phyloP scores from a whole-genome alignment of 2,113 vertebrate species.

The Gracilinanus agilis region DNA sequence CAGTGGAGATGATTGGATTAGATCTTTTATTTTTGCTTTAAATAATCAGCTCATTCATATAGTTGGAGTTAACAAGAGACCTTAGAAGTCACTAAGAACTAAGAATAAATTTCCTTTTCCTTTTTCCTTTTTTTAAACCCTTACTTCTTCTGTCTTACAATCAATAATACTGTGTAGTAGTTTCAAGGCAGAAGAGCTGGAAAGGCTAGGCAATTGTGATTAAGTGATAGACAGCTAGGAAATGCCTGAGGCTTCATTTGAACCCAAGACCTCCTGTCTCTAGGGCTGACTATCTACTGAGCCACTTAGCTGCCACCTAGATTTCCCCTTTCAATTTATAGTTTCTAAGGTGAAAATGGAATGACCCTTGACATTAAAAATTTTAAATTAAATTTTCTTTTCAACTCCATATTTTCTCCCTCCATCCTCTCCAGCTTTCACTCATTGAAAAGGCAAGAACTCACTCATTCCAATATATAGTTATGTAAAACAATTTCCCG shows the following conservation, averaged over 20 bases:
- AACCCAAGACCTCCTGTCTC: no score
- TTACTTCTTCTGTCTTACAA: no score
- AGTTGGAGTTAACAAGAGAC: not conserved
- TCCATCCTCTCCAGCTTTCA: not conserved
- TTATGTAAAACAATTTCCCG: not conserved
- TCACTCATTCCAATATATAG: not conserved
- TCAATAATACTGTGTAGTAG: no score
- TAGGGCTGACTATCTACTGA: no score
- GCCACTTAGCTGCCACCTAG: no score
- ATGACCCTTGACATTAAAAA: not conserved
- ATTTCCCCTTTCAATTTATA: not conserved
- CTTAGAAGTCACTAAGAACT: not conserved
- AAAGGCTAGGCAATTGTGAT: no score
- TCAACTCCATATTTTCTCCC: not conserved
- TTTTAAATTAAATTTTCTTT: not conserved
- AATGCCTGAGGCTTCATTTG: no score
- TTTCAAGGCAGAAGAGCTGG: no score
- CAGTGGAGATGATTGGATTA: not conserved
- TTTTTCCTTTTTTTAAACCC: no score
- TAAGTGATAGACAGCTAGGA: no score
- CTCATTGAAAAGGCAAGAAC: not conserved
- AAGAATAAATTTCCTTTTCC: not conserved
- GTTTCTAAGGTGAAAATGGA: not conserved
- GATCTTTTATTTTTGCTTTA: not conserved
- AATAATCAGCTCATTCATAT: not conserved